Evolutionary conservation across 2,888 invertebrate genomes (phyloP).

Genomic region (Hipparchia semele): DNA sequence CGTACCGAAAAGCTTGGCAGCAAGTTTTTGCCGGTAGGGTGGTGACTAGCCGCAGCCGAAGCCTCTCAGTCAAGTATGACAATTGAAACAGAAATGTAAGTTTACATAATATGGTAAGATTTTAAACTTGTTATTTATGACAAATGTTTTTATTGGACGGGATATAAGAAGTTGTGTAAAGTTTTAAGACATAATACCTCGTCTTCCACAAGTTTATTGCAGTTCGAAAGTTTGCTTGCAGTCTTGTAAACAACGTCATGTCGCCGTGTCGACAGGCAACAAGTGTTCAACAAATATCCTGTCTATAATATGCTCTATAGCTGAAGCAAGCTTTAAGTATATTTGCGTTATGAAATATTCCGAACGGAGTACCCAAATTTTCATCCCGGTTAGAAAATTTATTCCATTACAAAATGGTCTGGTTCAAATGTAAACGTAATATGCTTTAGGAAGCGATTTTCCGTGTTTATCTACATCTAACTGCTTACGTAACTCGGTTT

Average conservation of each 20-base stretch:
- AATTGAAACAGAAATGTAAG: background rate
- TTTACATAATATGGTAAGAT: background rate
- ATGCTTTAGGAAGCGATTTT: slow-evolving; percentile 18
- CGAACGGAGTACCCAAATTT: slow-evolving; percentile 27
- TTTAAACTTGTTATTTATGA: slow-evolving; percentile 1
- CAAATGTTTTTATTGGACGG: background rate
- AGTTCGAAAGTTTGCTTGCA: slow-evolving; percentile 55
- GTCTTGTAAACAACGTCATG: slow-evolving; percentile 53
- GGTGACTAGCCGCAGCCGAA: no score
- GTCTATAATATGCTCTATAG: slow-evolving; percentile 24
- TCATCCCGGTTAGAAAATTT: slow-evolving; percentile 24
- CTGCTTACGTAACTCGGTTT: slow-evolving; percentile 11
- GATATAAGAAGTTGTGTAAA: slow-evolving; percentile 19
- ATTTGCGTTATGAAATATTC: slow-evolving; percentile 52
- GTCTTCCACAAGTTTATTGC: slow-evolving; percentile 47
- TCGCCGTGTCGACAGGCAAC: slow-evolving; percentile 49
- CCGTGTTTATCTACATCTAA: slow-evolving; percentile 24
- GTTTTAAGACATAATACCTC: slow-evolving; percentile 22
- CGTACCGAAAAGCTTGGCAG: no score
- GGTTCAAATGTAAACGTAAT: slow-evolving; percentile 18
- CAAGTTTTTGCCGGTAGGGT: no score
- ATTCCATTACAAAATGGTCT: slow-evolving; percentile 17
- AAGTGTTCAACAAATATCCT: slow-evolving; percentile 51
- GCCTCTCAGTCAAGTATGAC: no score
- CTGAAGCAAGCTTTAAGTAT: slow-evolving; percentile 56